These are phyloP conservation scores for Acanthurus tractus DNA, from an alignment of 2,797 vertebrate genomes.

Conservation along the genomic window DNA sequence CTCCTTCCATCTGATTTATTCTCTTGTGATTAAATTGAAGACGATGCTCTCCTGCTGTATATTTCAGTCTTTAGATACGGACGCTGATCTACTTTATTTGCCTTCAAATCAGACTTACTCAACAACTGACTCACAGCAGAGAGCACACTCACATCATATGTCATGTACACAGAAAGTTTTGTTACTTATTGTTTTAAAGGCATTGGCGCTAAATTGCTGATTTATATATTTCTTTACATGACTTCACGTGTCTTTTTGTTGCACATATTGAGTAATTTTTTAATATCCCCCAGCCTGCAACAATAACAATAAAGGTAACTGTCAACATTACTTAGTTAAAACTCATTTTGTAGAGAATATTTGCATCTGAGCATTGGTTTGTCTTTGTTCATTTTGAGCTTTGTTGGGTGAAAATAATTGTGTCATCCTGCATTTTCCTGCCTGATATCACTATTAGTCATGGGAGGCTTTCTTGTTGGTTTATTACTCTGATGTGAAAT, in stretches of 20 bases:
- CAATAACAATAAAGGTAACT: conserved; percentile 89
- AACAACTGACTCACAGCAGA: conserved; percentile 25
- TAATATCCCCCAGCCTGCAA: conserved; percentile 87
- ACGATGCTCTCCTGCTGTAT: conserved; percentile 21
- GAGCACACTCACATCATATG: conserved; percentile 4
- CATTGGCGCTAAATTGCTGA: conserved; percentile 38
- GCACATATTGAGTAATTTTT: conserved; percentile 82
- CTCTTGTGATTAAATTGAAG: conserved; percentile 9
- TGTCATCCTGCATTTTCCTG: conserved; percentile 74
- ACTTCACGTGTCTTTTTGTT: conserved; percentile 73
- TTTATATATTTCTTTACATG: conserved; percentile 39
- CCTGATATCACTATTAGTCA: conserved; percentile 78
- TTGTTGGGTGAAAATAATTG: conserved; percentile 68
- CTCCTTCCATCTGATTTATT: background rate
- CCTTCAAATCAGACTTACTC: conserved; percentile 26
- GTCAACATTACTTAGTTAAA: conserved; percentile 79
- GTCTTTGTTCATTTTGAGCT: conserved; percentile 69
- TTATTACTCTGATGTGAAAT: conserved; percentile 27
- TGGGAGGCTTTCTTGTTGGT: conserved; percentile 73
- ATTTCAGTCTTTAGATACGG: conserved; percentile 21
- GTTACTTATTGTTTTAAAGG: conserved; percentile 25
- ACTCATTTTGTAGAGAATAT: conserved; percentile 71
- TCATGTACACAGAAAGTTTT: conserved; percentile 22
- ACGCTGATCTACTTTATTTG: conserved; percentile 16
- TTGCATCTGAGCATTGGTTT: conserved; percentile 77